Percentiles rank a stretch among this genome's conserved stretches.
phyloP scores from a whole-genome alignment of 2,113 vertebrate genomes.

The Tor tambroides region DNA sequence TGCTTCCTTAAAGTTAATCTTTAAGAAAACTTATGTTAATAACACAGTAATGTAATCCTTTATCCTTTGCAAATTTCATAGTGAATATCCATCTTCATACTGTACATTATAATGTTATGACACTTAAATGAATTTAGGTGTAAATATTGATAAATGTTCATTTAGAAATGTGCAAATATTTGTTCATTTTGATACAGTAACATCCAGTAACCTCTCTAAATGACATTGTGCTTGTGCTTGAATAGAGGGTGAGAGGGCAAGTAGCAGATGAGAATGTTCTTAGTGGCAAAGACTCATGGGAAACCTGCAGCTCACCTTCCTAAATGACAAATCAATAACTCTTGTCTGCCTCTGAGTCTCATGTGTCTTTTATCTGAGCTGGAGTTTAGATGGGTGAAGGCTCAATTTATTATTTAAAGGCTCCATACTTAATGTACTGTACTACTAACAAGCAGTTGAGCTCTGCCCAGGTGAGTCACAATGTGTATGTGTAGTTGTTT shows the following conservation, averaged over 20 bases:
- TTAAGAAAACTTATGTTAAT: neutral
- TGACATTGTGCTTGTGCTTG: neutral
- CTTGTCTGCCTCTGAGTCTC: slow-evolving; percentile 35
- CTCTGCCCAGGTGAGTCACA: slow-evolving; percentile 15
- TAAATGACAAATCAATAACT: slow-evolving; percentile 55
- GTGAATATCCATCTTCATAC: neutral
- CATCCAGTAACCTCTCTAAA: neutral
- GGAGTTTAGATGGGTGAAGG: slow-evolving; percentile 14
- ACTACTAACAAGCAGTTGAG: slow-evolving; percentile 25
- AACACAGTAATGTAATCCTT: neutral
- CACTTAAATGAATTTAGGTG: too few species aligned
- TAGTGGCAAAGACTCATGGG: slow-evolving; percentile 38
- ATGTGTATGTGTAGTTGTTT: slow-evolving; percentile 28
- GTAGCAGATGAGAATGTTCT: slow-evolving; percentile 25
- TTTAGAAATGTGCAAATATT: too few species aligned
- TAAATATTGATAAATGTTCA: too few species aligned
- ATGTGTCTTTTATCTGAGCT: slow-evolving; percentile 35
- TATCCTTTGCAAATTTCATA: neutral
- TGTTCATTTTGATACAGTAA: neutral
- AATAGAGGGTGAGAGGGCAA: slow-evolving; percentile 10
- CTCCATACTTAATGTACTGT: slow-evolving; percentile 32
- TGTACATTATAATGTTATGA: neutral
- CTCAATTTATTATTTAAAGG: slow-evolving; percentile 32
- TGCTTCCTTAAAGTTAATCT: neutral
- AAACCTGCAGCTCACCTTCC: slow-evolving; percentile 35